Evolutionary conservation across 2,113 vertebrate species (phyloP).

Genomic region (Thalassarche chlororhynchos): DNA sequence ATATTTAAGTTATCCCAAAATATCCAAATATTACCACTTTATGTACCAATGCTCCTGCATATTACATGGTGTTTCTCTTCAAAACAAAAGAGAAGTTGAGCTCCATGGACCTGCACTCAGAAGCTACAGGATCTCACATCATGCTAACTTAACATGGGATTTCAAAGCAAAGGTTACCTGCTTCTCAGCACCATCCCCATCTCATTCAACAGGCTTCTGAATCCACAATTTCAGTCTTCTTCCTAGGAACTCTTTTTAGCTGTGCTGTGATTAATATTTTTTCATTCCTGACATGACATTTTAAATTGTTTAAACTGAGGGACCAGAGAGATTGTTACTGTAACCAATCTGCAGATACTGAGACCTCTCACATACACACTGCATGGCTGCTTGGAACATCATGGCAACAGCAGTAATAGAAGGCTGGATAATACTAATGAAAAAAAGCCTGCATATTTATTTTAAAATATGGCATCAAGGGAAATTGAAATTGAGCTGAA

Average conservation of each 20-base stretch:
- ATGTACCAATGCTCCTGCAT: background rate
- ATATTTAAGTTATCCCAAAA: background rate
- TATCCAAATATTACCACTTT: background rate
- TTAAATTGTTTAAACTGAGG: slow-evolving; percentile 46
- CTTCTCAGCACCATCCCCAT: background rate
- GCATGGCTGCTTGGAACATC: background rate
- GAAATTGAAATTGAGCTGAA: slow-evolving; percentile 43
- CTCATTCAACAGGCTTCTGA: background rate
- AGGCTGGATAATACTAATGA: background rate
- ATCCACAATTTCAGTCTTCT: background rate
- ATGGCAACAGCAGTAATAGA: background rate
- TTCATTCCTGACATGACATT: slow-evolving; percentile 25
- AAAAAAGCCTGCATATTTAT: slow-evolving; percentile 6
- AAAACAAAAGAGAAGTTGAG: background rate
- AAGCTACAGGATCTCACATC: background rate
- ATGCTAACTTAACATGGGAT: background rate
- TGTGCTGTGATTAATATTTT: slow-evolving; percentile 22
- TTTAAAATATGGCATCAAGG: slow-evolving; percentile 26
- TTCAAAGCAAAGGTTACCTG: background rate
- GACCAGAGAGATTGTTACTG: slow-evolving; percentile 12
- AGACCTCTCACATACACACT: background rate
- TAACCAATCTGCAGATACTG: slow-evolving; percentile 8
- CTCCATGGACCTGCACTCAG: background rate
- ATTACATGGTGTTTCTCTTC: background rate
- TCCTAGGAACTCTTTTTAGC: background rate